Evolutionary conservation across 1,140 invertebrate genomes (phyloP), one percentile per base, ranked within the genome.

Genomic region (Psilanteris sp.): DNA sequence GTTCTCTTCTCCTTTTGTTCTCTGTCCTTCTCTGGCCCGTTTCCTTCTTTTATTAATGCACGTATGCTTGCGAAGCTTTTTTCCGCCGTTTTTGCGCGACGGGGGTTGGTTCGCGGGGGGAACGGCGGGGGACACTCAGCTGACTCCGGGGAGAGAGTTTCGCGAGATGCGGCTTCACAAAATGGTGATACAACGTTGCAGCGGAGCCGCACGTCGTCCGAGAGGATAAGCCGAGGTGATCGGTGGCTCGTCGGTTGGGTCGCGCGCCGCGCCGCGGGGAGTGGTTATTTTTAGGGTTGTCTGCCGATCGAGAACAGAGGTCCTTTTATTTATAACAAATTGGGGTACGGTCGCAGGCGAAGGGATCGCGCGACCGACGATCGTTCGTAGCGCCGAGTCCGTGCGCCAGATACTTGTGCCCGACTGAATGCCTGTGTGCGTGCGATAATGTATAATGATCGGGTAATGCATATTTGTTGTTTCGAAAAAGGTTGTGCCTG

Each of bases 251-350:
- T 26, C n/a, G 24, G 3, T 26, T 26, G 4, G 4, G 24, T 26
- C 7, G 29, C 29, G 9, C 4, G 6, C 20, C 1, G 3, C 18
- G 2, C 11, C 13, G 22, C 41, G 13, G 13, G 15, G 16, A 44
- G 24, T 44, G 27, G 9, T 24, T 52, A 52, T 52, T 52, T 52
- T 52, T 52, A 52, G 46, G 46, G 46, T 52, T 14, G 26, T 5
- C 46, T 15, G 10, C 26, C 16, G 16, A 39, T 8, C 16, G 36
- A 13, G 13, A 14, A 22, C 4, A 20, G 24, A 29, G 44, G 44
- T 31, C 44, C 44, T 48, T 32, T 31, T 48, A 48, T 48, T 48
- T 48, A 48, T 48, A 48, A 48, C 44, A 20, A 48, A 48, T 52
- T 36, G 18, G 44, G 44, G 44, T 50, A 31, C 13, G 15, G 31